These are phyloP conservation scores for Blera fallax DNA, from an alignment of 2,888 invertebrate genomes.

Conservation along the genomic window DNA sequence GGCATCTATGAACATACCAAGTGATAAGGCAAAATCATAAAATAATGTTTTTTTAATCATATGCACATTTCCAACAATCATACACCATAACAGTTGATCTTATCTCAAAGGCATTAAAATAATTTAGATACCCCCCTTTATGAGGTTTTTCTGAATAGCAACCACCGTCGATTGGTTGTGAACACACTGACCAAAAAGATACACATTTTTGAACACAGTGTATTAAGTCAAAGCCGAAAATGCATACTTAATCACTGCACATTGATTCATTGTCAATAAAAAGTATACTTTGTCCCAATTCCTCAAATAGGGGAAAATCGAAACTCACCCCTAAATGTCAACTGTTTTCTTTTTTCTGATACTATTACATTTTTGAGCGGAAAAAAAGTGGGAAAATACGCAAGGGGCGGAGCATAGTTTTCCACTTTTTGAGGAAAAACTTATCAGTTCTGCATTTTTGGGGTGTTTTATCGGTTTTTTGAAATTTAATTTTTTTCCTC, in stretches of 20 bases:
- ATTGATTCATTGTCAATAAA: slow-evolving; percentile 61
- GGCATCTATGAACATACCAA: background rate
- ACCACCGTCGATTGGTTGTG: background rate
- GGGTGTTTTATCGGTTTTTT: slow-evolving; percentile 81
- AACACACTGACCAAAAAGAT: slow-evolving; percentile 7
- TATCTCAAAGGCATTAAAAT: slow-evolving; percentile 30
- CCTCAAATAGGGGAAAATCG: slow-evolving; percentile 16
- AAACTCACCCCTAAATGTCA: slow-evolving; percentile 63
- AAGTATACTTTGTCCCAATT: slow-evolving; percentile 41
- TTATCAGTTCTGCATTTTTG: slow-evolving; percentile 81
- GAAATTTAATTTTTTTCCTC: slow-evolving; percentile 52
- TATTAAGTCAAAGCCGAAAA: slow-evolving; percentile 33
- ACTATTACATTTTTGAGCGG: slow-evolving; percentile 54
- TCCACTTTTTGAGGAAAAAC: slow-evolving; percentile 81
- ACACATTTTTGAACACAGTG: slow-evolving; percentile 25
- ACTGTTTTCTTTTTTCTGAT: slow-evolving; percentile 43
- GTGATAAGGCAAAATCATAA: slow-evolving; percentile 33
- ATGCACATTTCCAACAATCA: slow-evolving; percentile 56
- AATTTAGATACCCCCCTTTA: slow-evolving; percentile 17
- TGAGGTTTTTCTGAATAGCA: background rate
- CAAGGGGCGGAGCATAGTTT: slow-evolving; percentile 80
- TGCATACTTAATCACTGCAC: slow-evolving; percentile 61
- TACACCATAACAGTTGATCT: slow-evolving; percentile 40
- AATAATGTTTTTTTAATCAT: slow-evolving; percentile 42
- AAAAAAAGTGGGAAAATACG: slow-evolving; percentile 73